Percentiles rank a stretch among this genome's conserved stretches.
Conservation (phyloP, 1,140 invertebrate species). For the Drosophila mauritiana region DNA sequence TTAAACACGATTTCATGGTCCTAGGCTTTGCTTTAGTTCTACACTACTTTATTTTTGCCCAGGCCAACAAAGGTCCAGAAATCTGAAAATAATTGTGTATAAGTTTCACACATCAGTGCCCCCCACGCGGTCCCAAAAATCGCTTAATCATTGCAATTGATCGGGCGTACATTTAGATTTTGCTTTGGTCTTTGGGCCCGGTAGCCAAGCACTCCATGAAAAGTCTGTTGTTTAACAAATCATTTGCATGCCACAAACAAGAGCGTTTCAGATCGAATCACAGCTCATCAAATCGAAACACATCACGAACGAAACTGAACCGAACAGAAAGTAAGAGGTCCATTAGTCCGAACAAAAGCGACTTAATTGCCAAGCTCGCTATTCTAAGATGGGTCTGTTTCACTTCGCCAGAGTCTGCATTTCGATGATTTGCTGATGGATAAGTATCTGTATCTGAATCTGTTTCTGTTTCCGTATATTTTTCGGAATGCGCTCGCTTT, state of each 20-base stretch:
- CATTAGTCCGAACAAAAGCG: constrained; percentile 76
- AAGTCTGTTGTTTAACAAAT: constrained; percentile 53
- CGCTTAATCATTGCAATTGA: constrained; percentile 35
- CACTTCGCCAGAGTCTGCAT: constrained; percentile 11
- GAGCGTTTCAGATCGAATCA: constrained; percentile 44
- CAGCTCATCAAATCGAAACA: constrained; percentile 47
- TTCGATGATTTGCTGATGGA: constrained; percentile 42
- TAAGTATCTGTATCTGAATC: constrained; percentile 42
- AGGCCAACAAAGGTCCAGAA: constrained; percentile 31
- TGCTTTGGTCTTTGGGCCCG: constrained; percentile 13
- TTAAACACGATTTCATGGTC: constrained; percentile 75
- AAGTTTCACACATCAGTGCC: constrained; percentile 35
- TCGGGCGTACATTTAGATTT: background rate
- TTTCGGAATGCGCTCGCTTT: constrained; percentile 48
- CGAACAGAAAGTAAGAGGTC: constrained; percentile 74
- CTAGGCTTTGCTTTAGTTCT: constrained; percentile 76
- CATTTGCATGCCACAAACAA: constrained; percentile 60
- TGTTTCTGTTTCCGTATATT: background rate
- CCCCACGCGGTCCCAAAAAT: constrained; percentile 25
- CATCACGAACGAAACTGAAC: constrained; percentile 29
- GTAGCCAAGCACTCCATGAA: constrained; percentile 34
- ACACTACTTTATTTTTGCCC: constrained; percentile 73
- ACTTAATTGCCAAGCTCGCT: constrained; percentile 66
- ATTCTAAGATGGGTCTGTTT: constrained; percentile 56
- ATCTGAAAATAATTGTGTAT: constrained; percentile 69